phyloP scores from a whole-genome alignment of 2,888 invertebrate genomes.

The Xiphydria camelus region DNA sequence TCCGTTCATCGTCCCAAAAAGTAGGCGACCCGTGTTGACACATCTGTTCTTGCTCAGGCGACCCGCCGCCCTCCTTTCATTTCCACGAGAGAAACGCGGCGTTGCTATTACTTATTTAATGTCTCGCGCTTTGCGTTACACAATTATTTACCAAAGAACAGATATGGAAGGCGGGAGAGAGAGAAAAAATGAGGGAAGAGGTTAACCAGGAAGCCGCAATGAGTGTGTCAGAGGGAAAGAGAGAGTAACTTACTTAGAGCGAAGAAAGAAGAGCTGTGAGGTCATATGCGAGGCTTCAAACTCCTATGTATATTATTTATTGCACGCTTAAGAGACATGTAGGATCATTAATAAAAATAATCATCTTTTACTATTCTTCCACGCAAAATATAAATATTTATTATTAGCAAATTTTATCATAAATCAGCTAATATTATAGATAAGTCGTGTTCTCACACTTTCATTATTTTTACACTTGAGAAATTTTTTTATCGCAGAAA shows the following conservation, averaged over 20 bases:
- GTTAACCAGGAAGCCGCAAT: too few relatives aligned
- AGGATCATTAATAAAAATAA: too few relatives aligned
- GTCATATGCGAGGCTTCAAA: conserved; percentile 33
- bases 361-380: too few relatives aligned
- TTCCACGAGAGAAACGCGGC: conserved; percentile 30
- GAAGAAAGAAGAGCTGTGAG: conserved; percentile 5
- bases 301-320: conserved; percentile 28
- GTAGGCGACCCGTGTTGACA: conserved; percentile 43
- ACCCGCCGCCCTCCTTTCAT: conserved; percentile 36
- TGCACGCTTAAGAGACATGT: too few relatives aligned
- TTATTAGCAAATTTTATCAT: too few relatives aligned
- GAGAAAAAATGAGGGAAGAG: conserved; percentile 24
- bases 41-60: conserved; percentile 36
- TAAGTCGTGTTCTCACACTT: too few relatives aligned
- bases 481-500: too few relatives aligned
- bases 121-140: conserved; percentile 48
- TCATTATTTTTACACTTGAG: too few relatives aligned
- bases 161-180: conserved; percentile 7
- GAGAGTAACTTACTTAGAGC: not conserved
- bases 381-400: too few relatives aligned
- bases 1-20: too few relatives aligned
- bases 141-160: conserved; percentile 45
- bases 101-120: conserved; percentile 50
- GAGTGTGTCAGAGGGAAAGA: conserved; percentile 8
- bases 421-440: too few relatives aligned